Evolutionary conservation across 2,888 invertebrate species (phyloP), one percentile per base, ranked within the genome.

Genomic region (Gymnoscelis rufifasciata): DNA sequence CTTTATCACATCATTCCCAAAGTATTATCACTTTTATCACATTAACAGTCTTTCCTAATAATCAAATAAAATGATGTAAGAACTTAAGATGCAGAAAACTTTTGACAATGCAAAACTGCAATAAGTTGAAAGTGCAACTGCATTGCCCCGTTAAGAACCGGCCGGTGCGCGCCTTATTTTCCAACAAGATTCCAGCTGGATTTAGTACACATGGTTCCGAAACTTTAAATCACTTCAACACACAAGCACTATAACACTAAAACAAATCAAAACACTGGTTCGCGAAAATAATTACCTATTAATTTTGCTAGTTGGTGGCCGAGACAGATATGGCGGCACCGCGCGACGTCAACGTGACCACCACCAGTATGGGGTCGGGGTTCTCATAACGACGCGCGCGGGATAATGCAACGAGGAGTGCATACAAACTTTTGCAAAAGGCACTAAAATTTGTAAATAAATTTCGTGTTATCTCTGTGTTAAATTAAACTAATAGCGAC

Each of bases 311-410:
- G 83, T 84, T 87, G 88, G 83, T 87, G 87, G 83, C 89, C 88
- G 88, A 88, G 89, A 89, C 89, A 91, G 91, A 90, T 91, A 91
- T 91, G 91, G 91, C 91, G 91, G 90, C 90, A 88, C 86, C 81
- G 88, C 90, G 86, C 89, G 90, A 90, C 90, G 90, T 91, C 91
- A 91, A 91, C 90, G 90, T 90, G 90, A 90, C 90, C 90, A 88
- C 90, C 90, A 88, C 90, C 89, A 84, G 87, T 90, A 90, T 91
- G 92, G 92, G 92, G 92, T 92, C 91, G 92, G 92, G 92, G 92
- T 92, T 91, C 91, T 92, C 92, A 91, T 90, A 91, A 90, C 91
- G 92, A 93, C 93, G 93, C 93, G 92, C 92, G 93, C 90, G 91
- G 92, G 90, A 87, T 77, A 50, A 82, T 90, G 90, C 90, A 90